phyloP scores from a whole-genome alignment of 1,140 invertebrate species.

The Brachionus plicatilis region DNA sequence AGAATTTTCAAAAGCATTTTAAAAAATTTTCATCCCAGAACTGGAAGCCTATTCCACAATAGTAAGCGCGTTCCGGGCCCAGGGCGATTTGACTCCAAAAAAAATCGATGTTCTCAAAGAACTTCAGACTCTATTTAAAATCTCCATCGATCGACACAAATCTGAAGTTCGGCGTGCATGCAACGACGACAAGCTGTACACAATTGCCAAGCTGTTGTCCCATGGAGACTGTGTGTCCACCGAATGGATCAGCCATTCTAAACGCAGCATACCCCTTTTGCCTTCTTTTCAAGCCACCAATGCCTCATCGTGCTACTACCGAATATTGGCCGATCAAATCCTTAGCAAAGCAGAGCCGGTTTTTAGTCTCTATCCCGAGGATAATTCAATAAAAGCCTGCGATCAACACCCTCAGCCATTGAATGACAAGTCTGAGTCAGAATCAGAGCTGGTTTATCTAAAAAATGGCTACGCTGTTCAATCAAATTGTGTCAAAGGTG shows the following conservation, averaged over 20 bases:
- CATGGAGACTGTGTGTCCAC: neutral
- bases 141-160: constrained; percentile 78
- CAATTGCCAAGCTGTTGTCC: constrained; percentile 63
- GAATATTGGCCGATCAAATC: constrained; percentile 25
- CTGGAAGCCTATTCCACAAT: constrained; percentile 80
- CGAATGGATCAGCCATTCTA: constrained; percentile 17
- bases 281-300: neutral
- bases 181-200: constrained; percentile 79
- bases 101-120: constrained; percentile 78
- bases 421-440: neutral
- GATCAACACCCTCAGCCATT: neutral
- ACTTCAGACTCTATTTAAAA: constrained; percentile 64
- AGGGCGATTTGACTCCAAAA: constrained; percentile 74
- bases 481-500: neutral
- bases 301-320: neutral
- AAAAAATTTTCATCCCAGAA: constrained; percentile 60
- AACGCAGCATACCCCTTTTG: neutral
- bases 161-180: constrained; percentile 80
- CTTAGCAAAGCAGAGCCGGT: neutral
- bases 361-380: constrained; percentile 28
- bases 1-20: constrained; percentile 40
- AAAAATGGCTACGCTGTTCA: constrained; percentile 30
- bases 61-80: constrained; percentile 80
- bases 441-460: neutral
- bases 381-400: neutral